Conservation (phyloP, 2,888 invertebrate genomes). For the Celastrina argiolus region DNA sequence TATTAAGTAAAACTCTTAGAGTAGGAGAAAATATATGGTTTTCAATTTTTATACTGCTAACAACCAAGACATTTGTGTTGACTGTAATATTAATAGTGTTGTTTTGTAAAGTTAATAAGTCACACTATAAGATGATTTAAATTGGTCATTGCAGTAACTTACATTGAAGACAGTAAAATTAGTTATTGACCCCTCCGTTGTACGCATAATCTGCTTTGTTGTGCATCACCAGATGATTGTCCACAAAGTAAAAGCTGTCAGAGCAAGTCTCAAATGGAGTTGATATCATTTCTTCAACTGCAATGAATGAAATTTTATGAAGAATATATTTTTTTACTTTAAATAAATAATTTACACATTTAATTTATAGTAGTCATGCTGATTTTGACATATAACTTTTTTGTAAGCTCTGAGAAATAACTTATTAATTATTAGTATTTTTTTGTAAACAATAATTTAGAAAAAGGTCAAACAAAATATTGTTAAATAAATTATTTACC, state of each 20-base stretch:
- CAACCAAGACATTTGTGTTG: neutral
- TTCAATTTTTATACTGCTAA: neutral
- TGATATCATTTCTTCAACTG: conserved; percentile 97
- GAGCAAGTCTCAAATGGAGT: conserved; percentile 98
- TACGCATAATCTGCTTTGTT: conserved; percentile 99
- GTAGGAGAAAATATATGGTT: too few species aligned
- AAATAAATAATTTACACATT: too few species aligned
- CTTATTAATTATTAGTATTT: too few species aligned
- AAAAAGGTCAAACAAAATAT: neutral
- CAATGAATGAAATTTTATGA: conserved; percentile 46
- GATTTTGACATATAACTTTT: too few species aligned
- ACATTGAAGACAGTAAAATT: conserved; percentile 28
- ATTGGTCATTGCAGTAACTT: neutral
- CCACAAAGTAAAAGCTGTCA: conserved; percentile 99
- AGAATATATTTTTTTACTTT: too few species aligned
- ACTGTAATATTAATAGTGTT: neutral
- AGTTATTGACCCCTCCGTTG: conserved; percentile 84
- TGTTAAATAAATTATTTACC: conserved; percentile 77
- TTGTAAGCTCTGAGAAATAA: too few species aligned
- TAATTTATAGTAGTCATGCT: too few species aligned
- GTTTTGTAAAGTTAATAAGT: neutral
- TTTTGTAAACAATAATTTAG: conserved; percentile 12
- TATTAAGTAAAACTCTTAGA: too few species aligned
- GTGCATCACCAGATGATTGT: conserved; percentile 98
- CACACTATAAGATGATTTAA: neutral